Evolutionary conservation across 2,797 vertebrate genomes (phyloP).

Genomic region (Sebastes kiyomatsui): DNA sequence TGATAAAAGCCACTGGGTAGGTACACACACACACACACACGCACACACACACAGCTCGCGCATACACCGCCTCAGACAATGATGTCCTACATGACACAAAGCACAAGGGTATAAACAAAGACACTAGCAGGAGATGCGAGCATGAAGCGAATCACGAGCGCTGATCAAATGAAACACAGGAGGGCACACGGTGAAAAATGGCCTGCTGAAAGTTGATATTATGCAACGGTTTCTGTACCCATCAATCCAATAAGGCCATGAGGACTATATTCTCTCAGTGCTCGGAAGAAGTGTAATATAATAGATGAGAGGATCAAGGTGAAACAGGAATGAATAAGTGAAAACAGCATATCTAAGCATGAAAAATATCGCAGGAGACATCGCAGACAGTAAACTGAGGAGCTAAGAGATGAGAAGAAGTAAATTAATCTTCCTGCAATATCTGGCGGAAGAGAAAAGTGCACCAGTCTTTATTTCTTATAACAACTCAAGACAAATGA

Average conservation of each 20-base stretch:
- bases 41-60: constrained; percentile 4
- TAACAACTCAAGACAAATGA: constrained; percentile 93
- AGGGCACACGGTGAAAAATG: constrained; percentile 80
- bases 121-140: constrained; percentile 55
- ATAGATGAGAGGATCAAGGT: constrained; percentile 83
- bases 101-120: constrained; percentile 74
- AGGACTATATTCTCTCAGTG: constrained; percentile 74
- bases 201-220: constrained; percentile 77
- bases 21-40: not conserved
- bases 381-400: constrained; percentile 78
- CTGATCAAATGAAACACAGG: constrained; percentile 77
- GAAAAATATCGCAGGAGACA: constrained; percentile 81
- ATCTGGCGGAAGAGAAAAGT: constrained; percentile 84
- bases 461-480: constrained; percentile 88
- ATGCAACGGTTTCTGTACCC: constrained; percentile 80
- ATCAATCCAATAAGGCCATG: constrained; percentile 79
- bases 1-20: constrained; percentile 61
- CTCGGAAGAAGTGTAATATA: constrained; percentile 75
- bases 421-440: constrained; percentile 90
- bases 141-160: constrained; percentile 52
- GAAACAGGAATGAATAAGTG: constrained; percentile 82
- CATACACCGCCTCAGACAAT: constrained; percentile 38
- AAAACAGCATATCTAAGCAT: constrained; percentile 83
- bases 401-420: constrained; percentile 82
- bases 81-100: constrained; percentile 69